Evolutionary conservation across 1,140 invertebrate species (phyloP).

Genomic region (Leptopilina clavipes): DNA sequence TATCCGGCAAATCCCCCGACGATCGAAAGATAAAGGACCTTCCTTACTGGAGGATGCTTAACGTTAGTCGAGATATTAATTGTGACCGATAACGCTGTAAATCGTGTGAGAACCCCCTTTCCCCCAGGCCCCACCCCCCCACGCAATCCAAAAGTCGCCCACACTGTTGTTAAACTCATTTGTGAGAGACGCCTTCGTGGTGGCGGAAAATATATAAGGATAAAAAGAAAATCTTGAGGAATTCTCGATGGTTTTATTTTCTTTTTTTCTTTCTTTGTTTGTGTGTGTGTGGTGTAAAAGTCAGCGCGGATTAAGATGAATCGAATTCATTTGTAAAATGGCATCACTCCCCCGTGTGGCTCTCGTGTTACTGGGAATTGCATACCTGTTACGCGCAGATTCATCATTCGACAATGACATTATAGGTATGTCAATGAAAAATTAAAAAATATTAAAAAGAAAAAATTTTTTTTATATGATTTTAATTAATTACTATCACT

Average conservation of each 20-base stretch:
- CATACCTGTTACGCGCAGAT: constrained; percentile 62
- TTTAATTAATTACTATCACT: no score
- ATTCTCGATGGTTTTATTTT: constrained; percentile 40
- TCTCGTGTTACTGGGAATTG: constrained; percentile 63
- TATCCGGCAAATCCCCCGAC: constrained; percentile 43
- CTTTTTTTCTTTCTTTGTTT: not conserved
- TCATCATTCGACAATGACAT: constrained; percentile 48
- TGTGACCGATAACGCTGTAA: constrained; percentile 36
- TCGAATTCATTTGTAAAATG: constrained; percentile 59
- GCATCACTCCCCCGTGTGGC: constrained; percentile 64
- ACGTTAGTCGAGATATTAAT: constrained; percentile 26
- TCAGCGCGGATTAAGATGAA: constrained; percentile 59
- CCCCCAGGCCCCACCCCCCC: no score
- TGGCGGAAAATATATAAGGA: not conserved
- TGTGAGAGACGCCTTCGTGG: constrained; percentile 27
- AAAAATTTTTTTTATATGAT: not conserved
- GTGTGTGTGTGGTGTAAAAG: constrained; percentile 37
- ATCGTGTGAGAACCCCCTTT: not conserved
- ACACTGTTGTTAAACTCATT: constrained; percentile 40
- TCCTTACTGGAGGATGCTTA: constrained; percentile 41
- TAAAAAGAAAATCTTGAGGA: constrained; percentile 29
- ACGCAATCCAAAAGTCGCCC: not conserved
- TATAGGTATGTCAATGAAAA: constrained; percentile 46
- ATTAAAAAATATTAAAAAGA: not conserved
- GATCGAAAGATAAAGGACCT: constrained; percentile 40